Percentiles rank a stretch among this genome's conserved stretches.
Evolutionary conservation across 2,888 invertebrate genomes (phyloP).

Genomic region (Polymixis lichenea): DNA sequence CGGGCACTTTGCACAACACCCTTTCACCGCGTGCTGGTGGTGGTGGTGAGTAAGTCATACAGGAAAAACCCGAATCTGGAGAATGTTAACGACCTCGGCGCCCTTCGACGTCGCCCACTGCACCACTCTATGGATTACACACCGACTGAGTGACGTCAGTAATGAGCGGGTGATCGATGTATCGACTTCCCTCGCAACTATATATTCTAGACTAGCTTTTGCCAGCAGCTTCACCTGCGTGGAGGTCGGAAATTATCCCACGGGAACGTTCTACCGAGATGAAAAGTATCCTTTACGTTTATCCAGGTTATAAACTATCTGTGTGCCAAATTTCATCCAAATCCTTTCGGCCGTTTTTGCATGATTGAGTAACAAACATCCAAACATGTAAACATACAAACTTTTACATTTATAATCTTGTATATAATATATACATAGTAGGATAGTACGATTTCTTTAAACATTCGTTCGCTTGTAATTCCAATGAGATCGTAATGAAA

Average conservation of each 20-base stretch:
- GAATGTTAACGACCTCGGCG: constrained; percentile 66
- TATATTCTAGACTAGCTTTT: background rate
- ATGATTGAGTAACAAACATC: no score
- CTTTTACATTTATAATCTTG: no score
- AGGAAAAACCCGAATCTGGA: constrained; percentile 68
- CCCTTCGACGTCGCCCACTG: constrained; percentile 41
- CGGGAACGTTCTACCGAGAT: no score
- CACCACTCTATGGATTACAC: background rate
- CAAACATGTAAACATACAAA: no score
- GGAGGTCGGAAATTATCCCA: no score
- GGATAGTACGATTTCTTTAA: background rate
- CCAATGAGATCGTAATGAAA: background rate
- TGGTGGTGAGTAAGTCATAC: constrained; percentile 56
- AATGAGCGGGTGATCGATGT: background rate
- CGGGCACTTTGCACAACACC: constrained; percentile 71
- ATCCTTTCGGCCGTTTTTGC: no score
- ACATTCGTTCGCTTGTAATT: background rate
- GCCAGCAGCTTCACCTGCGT: no score
- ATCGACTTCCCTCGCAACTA: background rate
- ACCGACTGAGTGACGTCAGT: constrained; percentile 21
- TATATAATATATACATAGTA: no score
- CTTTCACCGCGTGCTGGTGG: constrained; percentile 69
- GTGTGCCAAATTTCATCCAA: no score
- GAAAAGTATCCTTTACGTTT: no score
- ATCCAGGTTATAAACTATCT: no score